phyloP scores from a whole-genome alignment of 2,888 invertebrate species.

The Agrenia bidenticulata region DNA sequence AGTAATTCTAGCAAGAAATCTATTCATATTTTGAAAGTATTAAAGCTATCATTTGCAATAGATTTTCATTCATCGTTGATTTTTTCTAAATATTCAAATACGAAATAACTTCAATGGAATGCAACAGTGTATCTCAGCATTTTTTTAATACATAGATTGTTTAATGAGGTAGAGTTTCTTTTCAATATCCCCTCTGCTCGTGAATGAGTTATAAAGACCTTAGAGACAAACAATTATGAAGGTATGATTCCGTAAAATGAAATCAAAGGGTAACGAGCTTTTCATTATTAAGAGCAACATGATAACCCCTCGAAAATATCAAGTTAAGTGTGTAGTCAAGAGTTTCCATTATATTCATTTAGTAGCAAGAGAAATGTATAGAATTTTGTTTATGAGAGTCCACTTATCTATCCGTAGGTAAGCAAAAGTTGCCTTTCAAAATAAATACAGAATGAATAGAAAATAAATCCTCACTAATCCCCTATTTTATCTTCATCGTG shows the following conservation, averaged over 20 bases:
- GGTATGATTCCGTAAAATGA: constrained; percentile 18
- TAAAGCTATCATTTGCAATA: no score
- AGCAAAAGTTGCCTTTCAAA: not conserved
- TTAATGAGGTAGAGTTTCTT: no score
- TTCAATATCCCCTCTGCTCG: no score
- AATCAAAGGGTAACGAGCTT: constrained; percentile 19
- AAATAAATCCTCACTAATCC: constrained; percentile 8
- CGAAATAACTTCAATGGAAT: no score
- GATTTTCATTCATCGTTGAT: no score
- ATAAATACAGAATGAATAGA: not conserved
- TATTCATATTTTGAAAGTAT: no score
- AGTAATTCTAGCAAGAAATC: no score
- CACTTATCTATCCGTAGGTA: not conserved
- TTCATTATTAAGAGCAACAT: not conserved
- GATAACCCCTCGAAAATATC: not conserved
- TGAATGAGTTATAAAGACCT: no score
- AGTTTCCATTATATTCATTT: no score
- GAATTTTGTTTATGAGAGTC: not conserved
- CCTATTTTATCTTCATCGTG: constrained; percentile 8
- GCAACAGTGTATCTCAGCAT: no score
- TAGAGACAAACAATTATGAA: not conserved
- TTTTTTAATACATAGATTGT: no score
- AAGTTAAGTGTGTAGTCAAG: not conserved
- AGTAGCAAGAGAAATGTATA: not conserved
- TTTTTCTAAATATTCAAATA: no score